These are phyloP conservation scores for Plutella xylostella DNA, from an alignment of 2,888 invertebrate species.

Conservation along the genomic window DNA sequence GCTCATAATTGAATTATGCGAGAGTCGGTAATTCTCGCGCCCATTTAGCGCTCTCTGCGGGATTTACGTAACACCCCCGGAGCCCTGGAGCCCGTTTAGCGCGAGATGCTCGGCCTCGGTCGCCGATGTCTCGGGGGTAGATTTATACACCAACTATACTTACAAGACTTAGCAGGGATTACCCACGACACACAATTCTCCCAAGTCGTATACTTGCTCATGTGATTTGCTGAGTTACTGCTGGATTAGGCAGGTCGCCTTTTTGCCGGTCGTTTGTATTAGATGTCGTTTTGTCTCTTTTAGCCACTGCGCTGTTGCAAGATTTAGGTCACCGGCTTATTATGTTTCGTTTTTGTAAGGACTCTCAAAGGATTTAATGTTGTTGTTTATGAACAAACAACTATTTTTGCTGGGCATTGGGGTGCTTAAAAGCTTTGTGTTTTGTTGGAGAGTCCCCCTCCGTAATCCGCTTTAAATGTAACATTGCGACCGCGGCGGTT, in stretches of 20 bases:
- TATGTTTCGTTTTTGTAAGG: too few species aligned
- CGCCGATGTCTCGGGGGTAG: slow-evolving; percentile 24
- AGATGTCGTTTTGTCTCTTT: too few species aligned
- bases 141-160: background rate
- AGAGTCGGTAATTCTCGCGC: slow-evolving; percentile 53
- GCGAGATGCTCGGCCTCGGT: slow-evolving; percentile 25
- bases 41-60: slow-evolving; percentile 48
- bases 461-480: slow-evolving; percentile 21
- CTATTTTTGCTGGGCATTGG: background rate
- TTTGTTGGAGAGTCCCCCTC: background rate
- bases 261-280: too few species aligned
- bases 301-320: too few species aligned
- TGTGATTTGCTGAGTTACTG: too few species aligned
- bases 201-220: too few species aligned
- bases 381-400: background rate
- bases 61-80: background rate
- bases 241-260: too few species aligned
- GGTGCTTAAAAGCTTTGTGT: background rate
- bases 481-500: slow-evolving; percentile 9
- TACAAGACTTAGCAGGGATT: slow-evolving; percentile 1
- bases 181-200: background rate
- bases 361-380: too few species aligned
- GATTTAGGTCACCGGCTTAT: too few species aligned
- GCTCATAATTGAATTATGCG: slow-evolving; percentile 61
- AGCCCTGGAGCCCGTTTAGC: slow-evolving; percentile 44